phyloP scores from a whole-genome alignment of 2,113 vertebrate species.

The Meriones unguiculatus region DNA sequence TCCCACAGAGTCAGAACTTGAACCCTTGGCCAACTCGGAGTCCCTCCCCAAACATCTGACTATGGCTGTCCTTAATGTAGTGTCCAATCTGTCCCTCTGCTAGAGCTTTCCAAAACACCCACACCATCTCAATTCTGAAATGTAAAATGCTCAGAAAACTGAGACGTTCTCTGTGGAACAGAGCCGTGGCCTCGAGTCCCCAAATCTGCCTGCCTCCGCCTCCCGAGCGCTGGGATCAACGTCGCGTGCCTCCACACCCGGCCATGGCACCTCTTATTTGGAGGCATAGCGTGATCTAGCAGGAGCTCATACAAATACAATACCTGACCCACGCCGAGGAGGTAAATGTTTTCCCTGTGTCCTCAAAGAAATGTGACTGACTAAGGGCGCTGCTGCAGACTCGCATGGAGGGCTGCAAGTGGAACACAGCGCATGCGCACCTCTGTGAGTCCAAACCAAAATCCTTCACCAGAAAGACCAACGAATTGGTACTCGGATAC shows the following conservation, averaged over 20 bases:
- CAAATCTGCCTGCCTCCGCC: too few relatives aligned
- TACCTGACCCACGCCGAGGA: neutral
- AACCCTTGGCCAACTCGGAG: neutral
- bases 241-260: too few relatives aligned
- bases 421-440: rapidly evolving
- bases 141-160: neutral
- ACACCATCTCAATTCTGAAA: neutral
- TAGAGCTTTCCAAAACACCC: constrained; percentile 18
- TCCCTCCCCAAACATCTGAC: neutral
- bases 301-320: neutral
- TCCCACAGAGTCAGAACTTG: neutral
- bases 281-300: neutral
- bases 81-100: neutral
- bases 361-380: neutral
- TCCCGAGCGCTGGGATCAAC: too few relatives aligned
- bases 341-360: neutral
- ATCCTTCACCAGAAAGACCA: neutral
- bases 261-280: neutral
- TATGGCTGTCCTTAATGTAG: neutral
- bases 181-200: neutral
- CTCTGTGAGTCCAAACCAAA: neutral
- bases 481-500: neutral
- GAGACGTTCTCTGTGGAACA: too few relatives aligned
- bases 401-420: neutral
- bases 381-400: neutral